Percentiles rank a stretch among this genome's conserved stretches.
Conservation (phyloP, 64 coral and sea anemone species). For the Montipora foliosa region DNA sequence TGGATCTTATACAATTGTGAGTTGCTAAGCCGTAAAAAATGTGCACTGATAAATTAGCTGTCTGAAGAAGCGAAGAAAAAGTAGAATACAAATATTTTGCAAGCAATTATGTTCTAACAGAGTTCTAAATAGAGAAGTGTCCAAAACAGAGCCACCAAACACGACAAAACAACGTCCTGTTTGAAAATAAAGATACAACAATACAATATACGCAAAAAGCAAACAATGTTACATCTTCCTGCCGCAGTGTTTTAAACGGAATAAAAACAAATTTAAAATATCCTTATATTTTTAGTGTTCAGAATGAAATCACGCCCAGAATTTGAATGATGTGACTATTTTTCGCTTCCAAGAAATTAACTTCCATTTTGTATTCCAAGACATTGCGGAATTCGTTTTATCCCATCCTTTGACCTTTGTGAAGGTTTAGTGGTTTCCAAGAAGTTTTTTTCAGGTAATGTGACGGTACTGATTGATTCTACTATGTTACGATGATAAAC, state of each 20-base stretch:
- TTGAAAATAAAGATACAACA: background rate
- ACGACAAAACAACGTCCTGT: background rate
- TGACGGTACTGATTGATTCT: too few species aligned
- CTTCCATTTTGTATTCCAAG: too few species aligned
- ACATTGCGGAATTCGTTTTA: too few species aligned
- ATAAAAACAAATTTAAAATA: constrained; percentile 20
- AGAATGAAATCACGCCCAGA: background rate
- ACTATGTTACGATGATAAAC: too few species aligned
- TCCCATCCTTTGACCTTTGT: background rate
- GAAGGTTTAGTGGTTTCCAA: too few species aligned
- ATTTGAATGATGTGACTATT: background rate
- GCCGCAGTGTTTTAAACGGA: background rate
- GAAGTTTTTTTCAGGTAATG: too few species aligned
- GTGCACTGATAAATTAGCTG: too few species aligned
- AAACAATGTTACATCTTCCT: background rate
- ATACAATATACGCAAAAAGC: background rate
- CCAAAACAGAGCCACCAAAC: background rate
- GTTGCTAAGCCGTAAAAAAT: too few species aligned
- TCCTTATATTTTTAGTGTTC: background rate
- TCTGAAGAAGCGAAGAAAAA: too few species aligned
- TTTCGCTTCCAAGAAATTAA: background rate
- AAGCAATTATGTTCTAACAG: too few species aligned
- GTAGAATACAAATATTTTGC: too few species aligned
- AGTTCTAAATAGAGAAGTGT: background rate
- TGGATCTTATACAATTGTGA: too few species aligned